Base-by-base conservation (phyloP, 2,797 vertebrate species). In the Phalanger gymnotis region DNA sequence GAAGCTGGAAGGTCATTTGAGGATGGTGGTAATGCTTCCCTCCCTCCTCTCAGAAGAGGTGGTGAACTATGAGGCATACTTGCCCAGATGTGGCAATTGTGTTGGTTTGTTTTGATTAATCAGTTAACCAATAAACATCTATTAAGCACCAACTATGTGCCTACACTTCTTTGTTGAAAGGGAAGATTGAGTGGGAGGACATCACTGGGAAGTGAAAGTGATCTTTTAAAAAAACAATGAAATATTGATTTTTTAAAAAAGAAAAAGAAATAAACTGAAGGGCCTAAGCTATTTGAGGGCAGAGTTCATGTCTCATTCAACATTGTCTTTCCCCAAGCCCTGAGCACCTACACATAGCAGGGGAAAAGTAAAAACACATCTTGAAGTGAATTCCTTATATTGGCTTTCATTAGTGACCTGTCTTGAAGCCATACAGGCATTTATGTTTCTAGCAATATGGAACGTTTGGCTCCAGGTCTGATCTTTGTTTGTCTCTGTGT, bases 401-500 rank as follows among this genome's bases (percentile, higher is more conserved):
- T 40, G n/a, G 7, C 66, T 47, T 81, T 40, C n/a, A 47, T 81
- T 22, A 3, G 66, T 25, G 22, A 2, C 40, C 66, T 47, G n/a
- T 47, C 66, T 47, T 40, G 22, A 73, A n/a, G n/a, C n/a, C 6
- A 40, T 40, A 73, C 5, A 40, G n/a, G n/a, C 66, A 81, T 81
- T 25, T 47, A 25, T 81, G 66, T 81, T 47, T 47, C 66, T 81
- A 81, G n/a, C 66, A 81, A 40, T 47, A 81, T 47, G 30, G n/a
- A 47, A 81, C 5, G 7, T 25, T 73, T 47, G 66, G 40, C 93
- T 92, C 34, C 56, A 53, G 93, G 3, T 54, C 14, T 58, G 40
- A 4, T 47, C 30, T 95, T 94, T 96, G 55, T 25, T 95, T 92
- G 30, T 25, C 94, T 57, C 93, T 54, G 52, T 93, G 0, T 58